Percentiles rank a stretch among this genome's conserved stretches.
phyloP scores from a whole-genome alignment of 2,888 invertebrate genomes.

The Campopleginae sp. region DNA sequence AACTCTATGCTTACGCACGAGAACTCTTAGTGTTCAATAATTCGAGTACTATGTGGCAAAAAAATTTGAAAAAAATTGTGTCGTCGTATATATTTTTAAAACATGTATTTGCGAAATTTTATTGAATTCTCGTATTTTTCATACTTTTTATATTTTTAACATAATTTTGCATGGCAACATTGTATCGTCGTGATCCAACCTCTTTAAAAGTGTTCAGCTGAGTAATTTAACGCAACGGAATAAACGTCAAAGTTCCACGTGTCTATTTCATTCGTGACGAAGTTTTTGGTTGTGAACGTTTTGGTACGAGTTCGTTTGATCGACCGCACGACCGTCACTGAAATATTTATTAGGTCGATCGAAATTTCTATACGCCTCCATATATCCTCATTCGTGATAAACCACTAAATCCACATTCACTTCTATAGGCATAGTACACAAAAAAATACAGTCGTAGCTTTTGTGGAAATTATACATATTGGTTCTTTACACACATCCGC shows the following conservation, averaged over 20 bases:
- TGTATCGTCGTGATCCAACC: too few species aligned
- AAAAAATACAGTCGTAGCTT: neutral
- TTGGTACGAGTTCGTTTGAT: neutral
- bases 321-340: slow-evolving; percentile 42
- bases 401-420: slow-evolving; percentile 7
- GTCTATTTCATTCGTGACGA: neutral
- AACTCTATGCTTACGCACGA: too few species aligned
- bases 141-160: neutral
- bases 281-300: slow-evolving; percentile 5
- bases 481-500: neutral
- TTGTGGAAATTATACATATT: neutral
- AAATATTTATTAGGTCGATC: slow-evolving; percentile 63
- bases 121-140: neutral
- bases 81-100: too few species aligned
- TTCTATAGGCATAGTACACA: neutral
- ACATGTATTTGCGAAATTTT: neutral
- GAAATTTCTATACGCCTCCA: slow-evolving; percentile 33
- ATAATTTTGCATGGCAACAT: too few species aligned
- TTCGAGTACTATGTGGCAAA: too few species aligned
- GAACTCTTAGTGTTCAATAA: too few species aligned
- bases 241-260: neutral
- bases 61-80: too few species aligned
- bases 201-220: neutral
- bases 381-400: neutral
- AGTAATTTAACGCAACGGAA: neutral